Evolutionary conservation across 1,140 invertebrate species (phyloP), one percentile per base, ranked within the genome.

Genomic region (Choristoneura fumiferana): DNA sequence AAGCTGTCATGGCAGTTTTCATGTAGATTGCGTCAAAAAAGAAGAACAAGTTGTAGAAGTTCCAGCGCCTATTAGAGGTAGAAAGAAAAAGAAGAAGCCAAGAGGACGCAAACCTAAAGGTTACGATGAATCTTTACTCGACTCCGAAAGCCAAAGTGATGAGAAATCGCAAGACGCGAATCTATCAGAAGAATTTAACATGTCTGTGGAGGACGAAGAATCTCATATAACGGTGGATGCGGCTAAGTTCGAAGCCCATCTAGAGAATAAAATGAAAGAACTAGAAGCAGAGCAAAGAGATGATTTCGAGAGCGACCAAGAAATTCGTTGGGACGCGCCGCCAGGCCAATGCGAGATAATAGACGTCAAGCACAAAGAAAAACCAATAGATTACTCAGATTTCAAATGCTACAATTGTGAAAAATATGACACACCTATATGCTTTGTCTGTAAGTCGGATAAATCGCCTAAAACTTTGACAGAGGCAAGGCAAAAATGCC

Each of bases 1-100:
- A 74, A 92, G 93, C 3, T 93, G 92, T 66, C 74, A 81, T 65
- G 82, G 82, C 0, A 90, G 87, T 70, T 93, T 89, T 65, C 92
- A 93, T 70, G 43, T 82, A 8, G 77, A 87, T 12, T 93, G 92
- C 62, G 74, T 78, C 15, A 84, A 72, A 15, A 85, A 83, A 54
- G 62, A 73, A 17, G 57, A 36, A 0, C 64, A 76, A 69, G 56
- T 78, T 9, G 55, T 75, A 4, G 78, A 80, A 67, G 59, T 58
- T 0, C 40, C 58, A 4, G 40, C 40, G 34, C 73, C 73, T 1
- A 12, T 53, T 4, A 78, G 66, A 63, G 85, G 84, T 34, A 76
- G 77, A 60, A 84, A 78, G 63, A 87, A 81, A 53, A 91, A 89
- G 61, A 86, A 76, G 43, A 79, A 65, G 55, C 71, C 58, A 67